Evolutionary conservation across 1,140 invertebrate genomes (phyloP), one percentile per base, ranked within the genome.

Genomic region (Lycorma delicatula): DNA sequence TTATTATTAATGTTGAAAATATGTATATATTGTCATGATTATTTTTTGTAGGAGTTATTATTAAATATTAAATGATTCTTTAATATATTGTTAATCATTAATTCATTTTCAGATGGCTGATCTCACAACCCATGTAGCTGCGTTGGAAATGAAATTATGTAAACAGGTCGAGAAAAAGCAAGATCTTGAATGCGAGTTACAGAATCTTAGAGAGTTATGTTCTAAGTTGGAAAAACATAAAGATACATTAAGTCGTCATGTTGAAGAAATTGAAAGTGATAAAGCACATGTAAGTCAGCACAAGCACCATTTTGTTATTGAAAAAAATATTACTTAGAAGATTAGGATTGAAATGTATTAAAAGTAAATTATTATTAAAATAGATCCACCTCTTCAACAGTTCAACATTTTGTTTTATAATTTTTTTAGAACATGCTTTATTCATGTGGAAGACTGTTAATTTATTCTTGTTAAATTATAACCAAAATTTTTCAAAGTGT

Each of bases 221-320:
- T 66, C 76, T 5, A 77, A 75, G 59, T 56, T 81, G 22, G 79
- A 81, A 58, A 70, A 71, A 26, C 75, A 80, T 53, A 81, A 80
- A 38, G 74, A 79, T 11, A 63, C 56, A 26, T 63, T 80, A 4
- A 60, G 67, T 29, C 63, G 70, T 50, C 69, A 76, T 52, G 59
- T 61, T 23, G 22, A 18, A 7, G 44, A 59, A 29, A 38, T 53
- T 20, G 29, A 52, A 49, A 46, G 34, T 26, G 25, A 48, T 47
- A 46, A 64, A 56, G 47, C 28, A 3, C 28, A 22, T 2, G 50
- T 53, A 20, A 20, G 31, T 53, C 9, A 34, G n/a, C n/a, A n/a
- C n/a, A n/a, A n/a, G n/a, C n/a, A n/a, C n/a, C n/a, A n/a, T n/a
- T n/a, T n/a, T n/a, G n/a, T n/a, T n/a, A n/a, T n/a, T n/a, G n/a